phyloP scores from a whole-genome alignment of 2,888 invertebrate species.

The Galerucella calmariensis region DNA sequence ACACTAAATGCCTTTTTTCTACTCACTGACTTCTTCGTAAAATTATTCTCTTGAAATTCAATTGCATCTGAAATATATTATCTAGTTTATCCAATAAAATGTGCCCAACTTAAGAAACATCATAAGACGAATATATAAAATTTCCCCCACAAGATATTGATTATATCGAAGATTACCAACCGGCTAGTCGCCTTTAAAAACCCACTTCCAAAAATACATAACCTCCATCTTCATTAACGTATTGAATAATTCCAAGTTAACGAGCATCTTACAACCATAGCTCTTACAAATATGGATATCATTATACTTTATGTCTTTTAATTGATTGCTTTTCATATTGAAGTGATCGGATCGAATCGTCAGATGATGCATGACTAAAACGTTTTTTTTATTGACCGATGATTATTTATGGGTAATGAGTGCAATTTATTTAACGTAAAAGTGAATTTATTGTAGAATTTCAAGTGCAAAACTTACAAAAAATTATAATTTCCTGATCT shows the following conservation, averaged over 20 bases:
- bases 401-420: neutral
- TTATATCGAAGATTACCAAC: neutral
- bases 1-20: no score
- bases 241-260: constrained; percentile 24
- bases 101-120: neutral
- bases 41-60: no score
- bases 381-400: neutral
- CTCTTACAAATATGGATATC: constrained; percentile 28
- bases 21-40: no score
- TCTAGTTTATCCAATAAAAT: neutral
- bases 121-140: neutral
- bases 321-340: constrained; percentile 30
- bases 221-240: constrained; percentile 26
- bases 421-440: neutral
- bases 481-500: no score
- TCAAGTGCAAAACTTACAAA: neutral
- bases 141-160: neutral
- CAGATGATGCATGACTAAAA: constrained; percentile 26
- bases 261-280: constrained; percentile 22
- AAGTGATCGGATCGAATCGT: constrained; percentile 15
- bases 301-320: constrained; percentile 24
- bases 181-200: constrained; percentile 11
- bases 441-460: neutral
- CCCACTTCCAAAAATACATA: constrained; percentile 15
- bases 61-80: no score